Evolutionary conservation across 2,888 invertebrate species (phyloP).

Genomic region (Isoperla grammatica): DNA sequence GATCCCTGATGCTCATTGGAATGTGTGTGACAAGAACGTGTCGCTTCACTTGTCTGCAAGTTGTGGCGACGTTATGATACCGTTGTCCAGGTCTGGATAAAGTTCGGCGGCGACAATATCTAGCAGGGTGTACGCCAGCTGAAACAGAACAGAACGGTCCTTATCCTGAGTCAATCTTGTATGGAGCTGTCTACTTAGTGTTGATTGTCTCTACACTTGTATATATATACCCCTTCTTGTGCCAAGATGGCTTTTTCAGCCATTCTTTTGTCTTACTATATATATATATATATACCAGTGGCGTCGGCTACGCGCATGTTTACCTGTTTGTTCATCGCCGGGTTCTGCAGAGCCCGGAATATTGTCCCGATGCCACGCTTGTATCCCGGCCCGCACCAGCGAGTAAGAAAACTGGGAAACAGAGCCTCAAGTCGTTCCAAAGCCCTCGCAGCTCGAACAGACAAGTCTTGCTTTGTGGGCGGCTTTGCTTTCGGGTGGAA

Average conservation of each 20-base stretch:
- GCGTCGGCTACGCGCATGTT: no score
- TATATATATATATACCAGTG: no score
- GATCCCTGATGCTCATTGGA: not conserved
- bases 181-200: no score
- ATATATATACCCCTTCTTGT: no score
- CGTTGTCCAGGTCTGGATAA: conserved; percentile 60
- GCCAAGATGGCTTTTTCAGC: no score
- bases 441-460: conserved; percentile 43
- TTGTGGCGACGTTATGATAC: conserved; percentile 24
- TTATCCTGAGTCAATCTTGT: no score
- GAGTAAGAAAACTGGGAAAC: conserved; percentile 40
- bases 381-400: conserved; percentile 39
- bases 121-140: conserved; percentile 69
- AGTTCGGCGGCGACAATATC: conserved; percentile 70
- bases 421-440: conserved; percentile 42
- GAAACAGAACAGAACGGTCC: conserved; percentile 28
- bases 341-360: conserved; percentile 47
- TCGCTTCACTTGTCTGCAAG: conserved; percentile 2
- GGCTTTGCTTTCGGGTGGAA: conserved; percentile 39
- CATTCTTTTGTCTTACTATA: no score
- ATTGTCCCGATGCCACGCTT: conserved; percentile 31
- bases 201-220: no score
- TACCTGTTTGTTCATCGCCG: conserved; percentile 55
- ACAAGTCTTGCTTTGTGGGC: conserved; percentile 40
- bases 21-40: not conserved